phyloP scores from a whole-genome alignment of 2,888 invertebrate genomes.

The Parnassius glacialis region DNA sequence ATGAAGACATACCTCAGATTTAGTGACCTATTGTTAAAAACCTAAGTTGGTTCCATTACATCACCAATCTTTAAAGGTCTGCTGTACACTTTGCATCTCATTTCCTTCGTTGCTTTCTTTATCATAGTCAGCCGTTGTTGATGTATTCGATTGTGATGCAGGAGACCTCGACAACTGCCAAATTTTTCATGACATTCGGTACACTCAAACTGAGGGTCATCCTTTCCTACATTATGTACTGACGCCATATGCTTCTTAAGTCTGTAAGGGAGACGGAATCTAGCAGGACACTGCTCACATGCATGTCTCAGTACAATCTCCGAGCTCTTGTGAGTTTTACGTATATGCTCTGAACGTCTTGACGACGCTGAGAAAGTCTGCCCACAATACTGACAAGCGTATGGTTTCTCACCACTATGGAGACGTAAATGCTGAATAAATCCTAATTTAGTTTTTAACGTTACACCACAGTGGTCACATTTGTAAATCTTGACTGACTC shows the following conservation, averaged over 20 bases:
- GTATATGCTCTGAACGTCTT: constrained; percentile 60
- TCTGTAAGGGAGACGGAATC: constrained; percentile 53
- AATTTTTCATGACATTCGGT: constrained; percentile 54
- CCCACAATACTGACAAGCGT: constrained; percentile 55
- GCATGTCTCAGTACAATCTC: constrained; percentile 48
- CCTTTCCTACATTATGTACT: constrained; percentile 43
- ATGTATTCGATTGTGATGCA: constrained; percentile 57
- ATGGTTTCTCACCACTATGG: constrained; percentile 67
- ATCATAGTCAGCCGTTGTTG: constrained; percentile 32
- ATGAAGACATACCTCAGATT: too few species aligned
- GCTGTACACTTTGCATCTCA: constrained; percentile 5
- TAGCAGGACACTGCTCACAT: constrained; percentile 58
- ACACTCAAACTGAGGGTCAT: constrained; percentile 47
- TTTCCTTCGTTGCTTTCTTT: background rate
- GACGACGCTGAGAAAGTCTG: constrained; percentile 65
- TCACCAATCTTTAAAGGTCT: background rate
- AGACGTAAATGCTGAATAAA: constrained; percentile 61
- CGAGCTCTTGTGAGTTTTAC: constrained; percentile 46
- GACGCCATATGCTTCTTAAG: constrained; percentile 52
- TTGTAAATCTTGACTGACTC: constrained; percentile 38
- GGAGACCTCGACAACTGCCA: constrained; percentile 50
- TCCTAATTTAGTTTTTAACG: constrained; percentile 57
- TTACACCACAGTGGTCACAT: constrained; percentile 55
- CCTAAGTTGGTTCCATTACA: too few species aligned
- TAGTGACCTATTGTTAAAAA: too few species aligned